Evolutionary conservation across 2,888 invertebrate species (phyloP), one percentile per base, ranked within the genome.

Genomic region (Mythimna albipuncta): DNA sequence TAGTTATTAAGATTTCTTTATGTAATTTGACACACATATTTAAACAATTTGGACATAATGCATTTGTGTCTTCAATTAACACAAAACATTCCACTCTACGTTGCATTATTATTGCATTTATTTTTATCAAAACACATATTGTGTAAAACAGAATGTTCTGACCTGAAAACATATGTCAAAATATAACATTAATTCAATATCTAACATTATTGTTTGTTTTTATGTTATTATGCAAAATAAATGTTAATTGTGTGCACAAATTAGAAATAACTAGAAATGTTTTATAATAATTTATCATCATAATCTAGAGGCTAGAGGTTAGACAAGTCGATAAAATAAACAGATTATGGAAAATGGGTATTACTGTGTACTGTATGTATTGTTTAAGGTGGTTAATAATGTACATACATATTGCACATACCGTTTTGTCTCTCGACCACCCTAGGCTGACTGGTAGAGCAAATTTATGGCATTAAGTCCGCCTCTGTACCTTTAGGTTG

Each of bases 151-250:
- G 6, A 64, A n/a, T 71, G 52, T 65, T 58, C 21, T 63, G 72
- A 71, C 78, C 76, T 75, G 55, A 71, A 79, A 79, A 62, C 38
- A 72, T 3, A 32, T 63, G 72, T 72, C 47, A 58, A 65, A 79
- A 69, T 62, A 41, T n/a, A 13, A 41, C 1, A n/a, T 76, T 61
- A 50, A 4, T 55, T 16, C n/a, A 54, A 3, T n/a, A 0, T 54
- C 19, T 44, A 35, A 41, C n/a, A 44, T 7, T 26, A 21, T 52
- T 44, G 57, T 58, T 58, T 64, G 5, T 59, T 75, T 52, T 5
- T n/a, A 54, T 52, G 66, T 44, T 38, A 66, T 35, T 35, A 54
- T 19, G n/a, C 9, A 16, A 58, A 41, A 32, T 35, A 13, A 47
- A 47, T 11, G 16, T 59, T 5, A 38, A 61, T n/a, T 54, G 26